Evolutionary conservation across 2,797 vertebrate species (phyloP).

Genomic region (Rhinogobio ventralis): DNA sequence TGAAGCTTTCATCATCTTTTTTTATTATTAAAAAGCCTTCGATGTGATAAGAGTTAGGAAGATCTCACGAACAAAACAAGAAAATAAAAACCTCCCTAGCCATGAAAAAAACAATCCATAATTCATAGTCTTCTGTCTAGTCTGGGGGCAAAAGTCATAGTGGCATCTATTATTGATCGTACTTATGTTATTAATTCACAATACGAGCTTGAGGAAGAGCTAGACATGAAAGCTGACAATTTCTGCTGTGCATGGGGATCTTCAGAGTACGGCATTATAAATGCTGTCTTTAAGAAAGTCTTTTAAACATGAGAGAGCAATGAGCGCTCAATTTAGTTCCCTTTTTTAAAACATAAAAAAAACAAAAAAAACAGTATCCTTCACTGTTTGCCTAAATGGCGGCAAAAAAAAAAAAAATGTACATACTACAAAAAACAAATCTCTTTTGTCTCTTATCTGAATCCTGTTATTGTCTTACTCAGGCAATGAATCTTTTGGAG

Average conservation of each 20-base stretch:
- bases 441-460: not conserved
- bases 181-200: slow-evolving; percentile 49
- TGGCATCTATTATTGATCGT: slow-evolving; percentile 53
- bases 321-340: not conserved
- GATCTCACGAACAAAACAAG: slow-evolving; percentile 20
- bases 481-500: too few species aligned
- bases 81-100: slow-evolving; percentile 34
- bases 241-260: not conserved
- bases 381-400: not conserved
- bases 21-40: not conserved
- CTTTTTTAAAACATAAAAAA: not conserved
- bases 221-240: slow-evolving; percentile 12
- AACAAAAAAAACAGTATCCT: not conserved
- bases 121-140: slow-evolving; percentile 59
- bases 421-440: not conserved
- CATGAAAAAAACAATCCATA: slow-evolving; percentile 54
- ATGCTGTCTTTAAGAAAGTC: not conserved
- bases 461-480: slow-evolving; percentile 20
- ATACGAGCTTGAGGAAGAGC: slow-evolving; percentile 35
- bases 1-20: not conserved
- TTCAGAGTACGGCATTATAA: not conserved
- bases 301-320: not conserved
- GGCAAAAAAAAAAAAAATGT: not conserved
- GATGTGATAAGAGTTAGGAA: not conserved
- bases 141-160: slow-evolving; percentile 51